phyloP scores from a whole-genome alignment of 2,797 vertebrate species.

The Otolemur crassicaudatus region DNA sequence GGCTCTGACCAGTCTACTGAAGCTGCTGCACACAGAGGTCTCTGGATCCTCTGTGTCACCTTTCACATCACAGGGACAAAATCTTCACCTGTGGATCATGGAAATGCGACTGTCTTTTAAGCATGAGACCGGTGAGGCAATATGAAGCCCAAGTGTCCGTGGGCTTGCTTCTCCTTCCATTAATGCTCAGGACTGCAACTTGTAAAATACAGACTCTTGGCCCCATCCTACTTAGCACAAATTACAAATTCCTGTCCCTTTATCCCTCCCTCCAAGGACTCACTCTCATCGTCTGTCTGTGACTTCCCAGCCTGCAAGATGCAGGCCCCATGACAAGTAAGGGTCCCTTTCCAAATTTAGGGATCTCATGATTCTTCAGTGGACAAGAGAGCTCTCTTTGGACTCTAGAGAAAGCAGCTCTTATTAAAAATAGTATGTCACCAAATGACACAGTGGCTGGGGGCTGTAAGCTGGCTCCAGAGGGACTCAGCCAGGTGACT shows the following conservation, averaged over 20 bases:
- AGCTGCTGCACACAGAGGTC: background rate
- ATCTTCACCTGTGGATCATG: background rate
- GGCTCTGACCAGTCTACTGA: background rate
- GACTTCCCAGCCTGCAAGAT: background rate
- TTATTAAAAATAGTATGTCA: background rate
- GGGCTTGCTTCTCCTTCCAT: background rate
- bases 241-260: background rate
- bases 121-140: background rate
- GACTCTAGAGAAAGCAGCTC: background rate
- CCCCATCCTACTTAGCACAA: background rate
- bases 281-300: too few species aligned
- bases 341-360: background rate
- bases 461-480: background rate
- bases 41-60: background rate
- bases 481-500: background rate
- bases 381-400: background rate
- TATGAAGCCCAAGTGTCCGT: background rate
- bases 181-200: background rate
- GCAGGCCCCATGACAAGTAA: background rate
- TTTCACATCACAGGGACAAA: background rate
- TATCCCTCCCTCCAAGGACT: background rate
- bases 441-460: background rate
- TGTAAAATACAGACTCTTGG: background rate
- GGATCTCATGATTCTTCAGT: background rate
- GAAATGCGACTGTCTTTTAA: background rate